Base-by-base conservation (phyloP, 2,797 vertebrate species). In the Falco concolor region DNA sequence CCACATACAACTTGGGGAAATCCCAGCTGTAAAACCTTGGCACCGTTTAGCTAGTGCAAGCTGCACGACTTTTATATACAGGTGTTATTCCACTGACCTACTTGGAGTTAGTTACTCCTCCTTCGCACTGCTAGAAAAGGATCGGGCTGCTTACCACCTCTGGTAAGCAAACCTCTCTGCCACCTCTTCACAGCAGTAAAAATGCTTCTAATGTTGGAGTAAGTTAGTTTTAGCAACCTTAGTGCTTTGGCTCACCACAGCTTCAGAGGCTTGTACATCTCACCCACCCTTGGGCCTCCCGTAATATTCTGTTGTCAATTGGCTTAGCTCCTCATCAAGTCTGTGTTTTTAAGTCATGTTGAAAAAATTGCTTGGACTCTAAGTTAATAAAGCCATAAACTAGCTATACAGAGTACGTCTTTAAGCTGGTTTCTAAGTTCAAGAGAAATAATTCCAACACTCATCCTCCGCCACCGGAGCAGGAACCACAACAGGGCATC, bases 31-130 rank as follows among this genome's bases (percentile, higher is more conserved):
- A 95, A 95, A 95, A 92, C 12, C 64, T 85, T 96, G 95, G 96
- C 95, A 95, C n/a, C 4, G 1, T 69, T 93, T 18, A 87, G 53
- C 53, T 70, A 86, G 21, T 40, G 63, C 42, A 82, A 84, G 70
- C 44, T 6, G 5, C n/a, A 30, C 81, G 65, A 36, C 86, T 93
- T 96, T 88, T 85, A 68, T 85, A 68, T 68, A 75, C 86, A 93
- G 95, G 86, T 96, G 91, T 61, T 96, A 95, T 68, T 92, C 84
- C 72, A 93, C 81, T 90, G 90, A 96, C 91, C 94, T 93, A 90
- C 75, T 95, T 96, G 91, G 90, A 97, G 88, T 44, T 44, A 44
- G 42, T 85, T 83, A 83, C 64, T 90, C 53, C 80, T 89, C 40
- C 45, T 76, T 88, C 5, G 4, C 17, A 18, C 27, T 32, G 17